Base-by-base conservation (phyloP, 2,888 invertebrate species). In the Isoperla grammatica region DNA sequence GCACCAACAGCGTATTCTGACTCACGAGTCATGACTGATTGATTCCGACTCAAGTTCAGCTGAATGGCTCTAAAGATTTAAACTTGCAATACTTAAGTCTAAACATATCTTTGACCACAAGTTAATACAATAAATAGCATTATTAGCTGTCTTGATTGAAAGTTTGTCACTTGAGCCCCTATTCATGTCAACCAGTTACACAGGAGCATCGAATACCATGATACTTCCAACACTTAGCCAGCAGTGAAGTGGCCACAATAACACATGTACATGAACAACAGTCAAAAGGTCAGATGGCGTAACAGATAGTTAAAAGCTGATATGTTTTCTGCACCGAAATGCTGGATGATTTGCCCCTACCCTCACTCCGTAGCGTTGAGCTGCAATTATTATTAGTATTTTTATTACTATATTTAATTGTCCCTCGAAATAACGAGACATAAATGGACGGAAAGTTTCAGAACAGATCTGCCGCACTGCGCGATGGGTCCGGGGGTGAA, bases 311-410 rank as follows among this genome's bases (percentile, higher is more conserved):
- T 80, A 81, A 82, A 83, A 81, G 82, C 81, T 84, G 84, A 84
- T 84, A 83, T 83, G 83, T 83, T 81, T 74, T 62, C 65, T 61
- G 72, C 74, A 70, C 70, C 78, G 74, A 77, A 76, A 76, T 76
- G 76, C 78, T 68, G 75, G 78, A 78, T 77, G 76, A 76, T 77
- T 74, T 76, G 77, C 57, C 45, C 59, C n/a, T 15, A 9, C 15
- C 6, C 15, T n/a, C 39, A 9, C 29, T 70, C 69, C 70, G 69
- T 71, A 71, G 70, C 69, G 68, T 74, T 73, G 75, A 75, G 74
- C 74, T 74, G 70, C 69, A 29, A 29, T 29, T 29, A 29, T 29
- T 29, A 29, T 29, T 29, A 29, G 63, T 64, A 62, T 70, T 19
- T 39, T 13, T 45, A 17, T 17, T 11, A 17, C 15, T 15, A 2